phyloP scores from a whole-genome alignment of 2,113 vertebrate species.

The Varanus komodoensis region DNA sequence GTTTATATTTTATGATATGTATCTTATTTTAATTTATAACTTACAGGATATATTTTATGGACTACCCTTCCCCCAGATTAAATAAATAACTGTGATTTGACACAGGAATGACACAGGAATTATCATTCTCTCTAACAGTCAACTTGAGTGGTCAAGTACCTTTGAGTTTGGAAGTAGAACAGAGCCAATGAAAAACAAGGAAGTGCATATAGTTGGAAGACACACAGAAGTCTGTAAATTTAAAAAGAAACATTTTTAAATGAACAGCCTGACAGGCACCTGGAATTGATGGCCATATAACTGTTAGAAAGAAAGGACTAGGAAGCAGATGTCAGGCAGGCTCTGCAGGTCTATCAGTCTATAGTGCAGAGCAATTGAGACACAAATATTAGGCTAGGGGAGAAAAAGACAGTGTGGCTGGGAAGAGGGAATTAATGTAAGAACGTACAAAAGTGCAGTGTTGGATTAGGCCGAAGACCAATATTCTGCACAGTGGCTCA shows the following conservation, averaged over 20 bases:
- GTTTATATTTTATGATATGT: background rate
- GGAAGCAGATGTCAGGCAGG: background rate
- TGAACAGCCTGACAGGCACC: background rate
- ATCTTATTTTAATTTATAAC: constrained; percentile 1
- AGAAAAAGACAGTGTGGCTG: background rate
- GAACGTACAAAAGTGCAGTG: too few relatives aligned
- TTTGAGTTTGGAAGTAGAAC: background rate
- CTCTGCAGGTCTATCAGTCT: background rate
- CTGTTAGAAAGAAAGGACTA: background rate
- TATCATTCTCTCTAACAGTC: background rate
- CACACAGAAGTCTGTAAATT: background rate
- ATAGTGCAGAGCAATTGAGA: background rate
- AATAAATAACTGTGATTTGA: constrained; percentile 49
- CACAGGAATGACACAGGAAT: constrained; percentile 29
- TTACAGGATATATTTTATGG: background rate
- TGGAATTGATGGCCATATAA: background rate
- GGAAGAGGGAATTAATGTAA: background rate
- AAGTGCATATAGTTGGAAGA: background rate
- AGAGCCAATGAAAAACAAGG: background rate
- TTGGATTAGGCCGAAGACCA: too few relatives aligned
- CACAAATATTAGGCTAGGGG: background rate
- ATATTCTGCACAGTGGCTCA: background rate
- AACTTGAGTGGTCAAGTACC: background rate
- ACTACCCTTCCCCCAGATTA: background rate
- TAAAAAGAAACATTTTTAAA: background rate